Percentiles rank a stretch among this genome's conserved stretches.
phyloP scores from a whole-genome alignment of 2,113 vertebrate genomes.

The Alethe castanea region DNA sequence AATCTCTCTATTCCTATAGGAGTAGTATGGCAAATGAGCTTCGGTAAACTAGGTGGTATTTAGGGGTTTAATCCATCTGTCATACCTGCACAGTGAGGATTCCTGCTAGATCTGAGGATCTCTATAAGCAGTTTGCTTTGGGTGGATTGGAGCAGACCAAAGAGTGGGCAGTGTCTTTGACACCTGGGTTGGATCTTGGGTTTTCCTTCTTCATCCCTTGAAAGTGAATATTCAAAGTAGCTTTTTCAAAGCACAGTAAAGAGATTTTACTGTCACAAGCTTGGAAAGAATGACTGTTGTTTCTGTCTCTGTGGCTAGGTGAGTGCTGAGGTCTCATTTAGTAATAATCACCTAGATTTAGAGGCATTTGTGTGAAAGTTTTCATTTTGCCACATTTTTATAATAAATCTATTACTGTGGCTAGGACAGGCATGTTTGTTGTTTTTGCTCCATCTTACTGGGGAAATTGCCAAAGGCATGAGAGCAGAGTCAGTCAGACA shows the following conservation, averaged over 20 bases:
- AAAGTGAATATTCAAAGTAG: neutral
- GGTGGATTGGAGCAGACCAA: neutral
- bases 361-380: neutral
- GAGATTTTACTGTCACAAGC: neutral
- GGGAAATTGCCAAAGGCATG: neutral
- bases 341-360: neutral
- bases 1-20: neutral
- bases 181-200: neutral
- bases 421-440: neutral
- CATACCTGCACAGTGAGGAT: neutral
- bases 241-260: neutral
- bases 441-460: neutral
- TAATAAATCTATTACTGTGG: neutral
- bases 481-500: neutral
- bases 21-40: neutral
- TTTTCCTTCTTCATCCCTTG: neutral
- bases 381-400: neutral
- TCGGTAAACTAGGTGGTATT: neutral
- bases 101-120: neutral
- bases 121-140: neutral
- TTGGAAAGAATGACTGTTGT: neutral
- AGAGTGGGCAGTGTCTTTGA: neutral
- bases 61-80: neutral
- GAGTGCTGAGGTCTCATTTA: neutral
- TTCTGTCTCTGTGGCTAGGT: neutral